phyloP scores from a whole-genome alignment of 2,797 vertebrate genomes.

The Thunnus albacares region DNA sequence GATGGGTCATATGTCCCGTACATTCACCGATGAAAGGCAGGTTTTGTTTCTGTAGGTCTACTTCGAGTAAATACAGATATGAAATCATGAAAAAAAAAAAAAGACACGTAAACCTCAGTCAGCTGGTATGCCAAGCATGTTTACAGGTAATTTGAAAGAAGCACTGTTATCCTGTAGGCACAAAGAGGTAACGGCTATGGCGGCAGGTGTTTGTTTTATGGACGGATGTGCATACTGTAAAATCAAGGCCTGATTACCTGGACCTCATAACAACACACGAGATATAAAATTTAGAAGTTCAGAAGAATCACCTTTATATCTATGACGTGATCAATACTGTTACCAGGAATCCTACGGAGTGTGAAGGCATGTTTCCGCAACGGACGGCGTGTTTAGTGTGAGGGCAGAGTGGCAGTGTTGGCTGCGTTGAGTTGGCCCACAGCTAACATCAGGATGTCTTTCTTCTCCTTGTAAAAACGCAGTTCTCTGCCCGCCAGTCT shows the following conservation, averaged over 20 bases:
- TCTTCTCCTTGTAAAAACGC: constrained; percentile 94
- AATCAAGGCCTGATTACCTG: constrained; percentile 66
- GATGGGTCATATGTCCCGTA: constrained; percentile 56
- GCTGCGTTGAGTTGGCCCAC: constrained; percentile 89
- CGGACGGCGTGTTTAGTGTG: constrained; percentile 67
- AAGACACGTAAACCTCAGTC: constrained; percentile 36
- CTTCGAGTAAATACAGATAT: constrained; percentile 17
- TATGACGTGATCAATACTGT: constrained; percentile 51
- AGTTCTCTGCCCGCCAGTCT: constrained; percentile 96
- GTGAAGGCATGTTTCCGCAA: constrained; percentile 38
- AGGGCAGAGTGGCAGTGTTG: constrained; percentile 87
- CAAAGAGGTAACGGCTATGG: constrained; percentile 71
- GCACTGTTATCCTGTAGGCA: constrained; percentile 72
- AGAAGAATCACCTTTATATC: constrained; percentile 33
- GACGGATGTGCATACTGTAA: constrained; percentile 59
- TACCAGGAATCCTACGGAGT: constrained; percentile 61
- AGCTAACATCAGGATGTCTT: constrained; percentile 89
- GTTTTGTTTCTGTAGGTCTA: constrained; percentile 46
- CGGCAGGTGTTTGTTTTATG: constrained; percentile 45
- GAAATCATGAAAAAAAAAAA: constrained; percentile 40
- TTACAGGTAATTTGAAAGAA: constrained; percentile 47
- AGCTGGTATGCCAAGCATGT: constrained; percentile 46
- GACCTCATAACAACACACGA: constrained; percentile 42
- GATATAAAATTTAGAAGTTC: constrained; percentile 44
- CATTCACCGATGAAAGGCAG: constrained; percentile 71